phyloP scores from a whole-genome alignment of 2,797 vertebrate genomes.

The Acrossocheilus wenchowensis region DNA sequence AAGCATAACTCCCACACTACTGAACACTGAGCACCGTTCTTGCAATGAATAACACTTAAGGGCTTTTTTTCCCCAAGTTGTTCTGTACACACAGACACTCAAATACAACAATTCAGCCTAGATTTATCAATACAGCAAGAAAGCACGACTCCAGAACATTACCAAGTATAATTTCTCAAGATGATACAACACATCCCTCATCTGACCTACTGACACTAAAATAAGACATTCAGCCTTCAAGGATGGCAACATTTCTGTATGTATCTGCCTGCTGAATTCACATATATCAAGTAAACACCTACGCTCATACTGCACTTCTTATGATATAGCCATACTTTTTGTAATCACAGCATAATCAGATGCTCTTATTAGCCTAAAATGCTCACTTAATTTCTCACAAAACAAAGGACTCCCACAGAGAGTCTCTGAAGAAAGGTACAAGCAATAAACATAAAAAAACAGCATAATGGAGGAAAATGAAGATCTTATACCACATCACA shows the following conservation, averaged over 20 bases:
- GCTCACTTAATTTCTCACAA: background rate
- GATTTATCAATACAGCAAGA: background rate
- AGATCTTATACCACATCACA: background rate
- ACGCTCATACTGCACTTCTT: background rate
- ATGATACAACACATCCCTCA: background rate
- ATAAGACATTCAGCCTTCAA: background rate
- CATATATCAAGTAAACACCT: background rate
- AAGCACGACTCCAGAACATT: constrained; percentile 1
- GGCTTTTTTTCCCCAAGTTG: background rate
- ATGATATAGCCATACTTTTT: background rate
- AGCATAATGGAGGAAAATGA: background rate
- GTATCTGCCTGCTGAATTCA: background rate
- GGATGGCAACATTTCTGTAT: background rate
- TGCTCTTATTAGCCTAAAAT: background rate
- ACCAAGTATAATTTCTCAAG: background rate
- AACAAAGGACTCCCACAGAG: background rate
- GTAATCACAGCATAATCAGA: background rate
- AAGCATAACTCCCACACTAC: constrained; percentile 34
- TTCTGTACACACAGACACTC: constrained; percentile 2
- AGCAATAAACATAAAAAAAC: background rate
- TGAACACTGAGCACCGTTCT: background rate
- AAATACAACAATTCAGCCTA: background rate
- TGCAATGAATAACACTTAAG: constrained; percentile 17
- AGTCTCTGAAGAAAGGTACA: background rate
- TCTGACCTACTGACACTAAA: constrained; percentile 14